Base-by-base conservation (phyloP, 2,888 invertebrate genomes). In the Mylabris sibirica region DNA sequence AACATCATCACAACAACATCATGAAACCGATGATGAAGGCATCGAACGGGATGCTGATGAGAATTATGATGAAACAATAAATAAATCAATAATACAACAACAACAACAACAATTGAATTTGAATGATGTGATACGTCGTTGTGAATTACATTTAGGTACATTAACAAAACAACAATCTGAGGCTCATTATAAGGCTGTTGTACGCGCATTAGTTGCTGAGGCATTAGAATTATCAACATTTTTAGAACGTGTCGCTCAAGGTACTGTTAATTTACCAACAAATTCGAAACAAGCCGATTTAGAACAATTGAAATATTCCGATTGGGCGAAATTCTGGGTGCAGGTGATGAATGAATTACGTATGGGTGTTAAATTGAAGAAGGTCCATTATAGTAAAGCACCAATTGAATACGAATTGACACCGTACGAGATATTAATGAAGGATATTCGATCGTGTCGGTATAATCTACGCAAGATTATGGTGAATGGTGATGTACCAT, bases 301-400 rank as follows among this genome's bases (percentile, higher is more conserved):
- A 64, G 93, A 94, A 79, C 92, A 93, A 79, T 87, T 97, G 79
- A 91, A 94, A 83, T 93, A 96, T 83, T 92, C 92, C 75, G 97
- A 97, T 86, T 97, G 97, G 97, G 97, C 97, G 75, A 90, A 96
- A 81, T 93, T 98, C 85, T 97, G 97, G 97, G 92, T 96, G 84
- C 96, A 97, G 89, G 96, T 98, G 59, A 97, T 98, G 83, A 92
- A 93, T 74, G 95, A 98, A 84, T 87, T 98, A 69, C 88, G 98
- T 64, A 92, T 93, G 84, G 98, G 98, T 26, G 97, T 98, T 9
- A 93, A 96, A 83, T 87, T 98, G 83, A 97, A 97, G 87, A 97
- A 97, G 85, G 92, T 94, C 34, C 91, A 91, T 83, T 89, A 89
- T 83, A 90, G 92, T 71, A 87, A 92, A 79, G 90, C 93, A 12